Evolutionary conservation across 2,888 invertebrate genomes (phyloP).

Genomic region (Hypsopygia costalis): DNA sequence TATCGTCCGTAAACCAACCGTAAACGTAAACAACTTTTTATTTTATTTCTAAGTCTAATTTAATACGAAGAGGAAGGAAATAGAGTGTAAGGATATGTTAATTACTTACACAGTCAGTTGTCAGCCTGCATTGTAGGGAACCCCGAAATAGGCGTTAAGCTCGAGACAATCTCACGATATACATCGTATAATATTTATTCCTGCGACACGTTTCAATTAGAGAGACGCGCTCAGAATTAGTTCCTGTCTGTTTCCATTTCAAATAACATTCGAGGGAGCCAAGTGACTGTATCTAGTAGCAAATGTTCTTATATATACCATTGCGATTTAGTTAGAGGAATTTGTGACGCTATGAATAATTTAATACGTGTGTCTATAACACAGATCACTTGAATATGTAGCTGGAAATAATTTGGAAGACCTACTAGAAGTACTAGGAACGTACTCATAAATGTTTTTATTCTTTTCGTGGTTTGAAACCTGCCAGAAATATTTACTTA

Average conservation of each 20-base stretch:
- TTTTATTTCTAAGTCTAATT: too few relatives aligned
- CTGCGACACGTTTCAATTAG: constrained; percentile 38
- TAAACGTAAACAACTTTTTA: too few relatives aligned
- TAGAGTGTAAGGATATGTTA: constrained; percentile 4
- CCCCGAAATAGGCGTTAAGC: constrained; percentile 6
- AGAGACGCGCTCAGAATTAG: constrained; percentile 25
- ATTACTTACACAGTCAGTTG: constrained; percentile 1
- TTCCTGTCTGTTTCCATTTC: constrained; percentile 20
- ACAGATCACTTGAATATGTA: too few relatives aligned
- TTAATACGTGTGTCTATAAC: too few relatives aligned
- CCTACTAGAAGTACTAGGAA: too few relatives aligned
- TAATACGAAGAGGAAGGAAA: too few relatives aligned
- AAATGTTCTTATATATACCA: not conserved
- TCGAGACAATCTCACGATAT: constrained; percentile 15
- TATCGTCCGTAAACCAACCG: too few relatives aligned
- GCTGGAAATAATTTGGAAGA: too few relatives aligned
- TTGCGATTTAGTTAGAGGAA: not conserved
- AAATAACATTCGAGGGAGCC: constrained; percentile 16
- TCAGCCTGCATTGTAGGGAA: not conserved
- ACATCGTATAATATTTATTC: constrained; percentile 27
- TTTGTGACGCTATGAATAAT: too few relatives aligned
- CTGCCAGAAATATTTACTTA: too few relatives aligned
- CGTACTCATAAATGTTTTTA: too few relatives aligned
- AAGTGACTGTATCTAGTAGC: not conserved
- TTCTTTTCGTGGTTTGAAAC: too few relatives aligned